Evolutionary conservation across 64 coral and sea anemone species (phyloP).

Genomic region (Catalaphyllia jardinei): DNA sequence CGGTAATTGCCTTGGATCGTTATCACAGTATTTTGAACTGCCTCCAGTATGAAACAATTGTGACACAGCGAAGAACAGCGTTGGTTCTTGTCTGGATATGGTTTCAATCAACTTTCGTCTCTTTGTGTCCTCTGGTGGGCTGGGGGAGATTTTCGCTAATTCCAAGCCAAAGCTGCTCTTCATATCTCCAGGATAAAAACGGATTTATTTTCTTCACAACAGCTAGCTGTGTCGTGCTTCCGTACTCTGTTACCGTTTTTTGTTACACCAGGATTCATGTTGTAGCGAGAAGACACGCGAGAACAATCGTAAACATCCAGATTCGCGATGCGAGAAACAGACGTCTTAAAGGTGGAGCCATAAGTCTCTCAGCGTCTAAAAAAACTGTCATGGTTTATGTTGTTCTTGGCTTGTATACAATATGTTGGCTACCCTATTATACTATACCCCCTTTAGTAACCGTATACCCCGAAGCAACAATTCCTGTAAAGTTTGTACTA

Average conservation of each 20-base stretch:
- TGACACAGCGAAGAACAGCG: constrained; percentile 69
- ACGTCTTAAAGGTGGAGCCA: constrained; percentile 10
- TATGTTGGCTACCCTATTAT: constrained; percentile 82
- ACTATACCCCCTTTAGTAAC: constrained; percentile 56
- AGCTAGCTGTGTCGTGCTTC: constrained; percentile 49
- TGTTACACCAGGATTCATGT: constrained; percentile 89
- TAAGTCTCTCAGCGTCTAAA: constrained; percentile 52
- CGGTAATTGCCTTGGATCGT: constrained; percentile 75
- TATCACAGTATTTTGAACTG: constrained; percentile 92
- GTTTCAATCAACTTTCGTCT: constrained; percentile 66
- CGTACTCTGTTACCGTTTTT: constrained; percentile 75
- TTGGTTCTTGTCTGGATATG: constrained; percentile 73
- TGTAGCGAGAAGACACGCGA: constrained; percentile 82
- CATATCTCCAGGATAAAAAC: constrained; percentile 31
- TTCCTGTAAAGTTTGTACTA: constrained; percentile 46
- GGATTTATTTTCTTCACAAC: constrained; percentile 74
- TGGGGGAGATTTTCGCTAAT: constrained; percentile 72
- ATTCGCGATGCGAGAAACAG: constrained; percentile 79
- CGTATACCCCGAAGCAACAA: constrained; percentile 6
- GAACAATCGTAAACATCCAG: constrained; percentile 79
- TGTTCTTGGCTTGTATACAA: constrained; percentile 73
- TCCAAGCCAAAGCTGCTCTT: constrained; percentile 66
- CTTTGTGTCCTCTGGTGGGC: constrained; percentile 56
- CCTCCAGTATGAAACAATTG: constrained; percentile 79
- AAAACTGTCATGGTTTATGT: constrained; percentile 87